These are phyloP conservation scores for Epinephelus coioides DNA, from an alignment of 2,797 vertebrate genomes.

Conservation along the genomic window DNA sequence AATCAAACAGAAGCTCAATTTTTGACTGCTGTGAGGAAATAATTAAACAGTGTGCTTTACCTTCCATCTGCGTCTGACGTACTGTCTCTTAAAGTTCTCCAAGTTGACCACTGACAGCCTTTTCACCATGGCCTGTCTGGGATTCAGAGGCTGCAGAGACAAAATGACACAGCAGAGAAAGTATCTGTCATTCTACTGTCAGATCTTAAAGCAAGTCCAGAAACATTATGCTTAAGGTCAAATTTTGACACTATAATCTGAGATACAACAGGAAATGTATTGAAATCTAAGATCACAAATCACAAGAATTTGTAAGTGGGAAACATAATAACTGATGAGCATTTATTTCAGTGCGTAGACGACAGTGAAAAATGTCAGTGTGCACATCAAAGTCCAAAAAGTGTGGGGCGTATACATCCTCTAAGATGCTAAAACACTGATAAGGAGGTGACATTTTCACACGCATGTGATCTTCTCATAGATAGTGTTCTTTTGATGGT, in stretches of 20 bases:
- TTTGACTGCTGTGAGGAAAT: background rate
- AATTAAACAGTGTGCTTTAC: constrained; percentile 74
- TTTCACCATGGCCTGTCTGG: constrained; percentile 92
- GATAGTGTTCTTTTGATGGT: constrained; percentile 15
- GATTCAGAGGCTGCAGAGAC: constrained; percentile 90
- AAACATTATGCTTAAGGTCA: background rate
- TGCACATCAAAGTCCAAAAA: constrained; percentile 6
- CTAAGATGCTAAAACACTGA: background rate
- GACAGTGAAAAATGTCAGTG: constrained; percentile 33
- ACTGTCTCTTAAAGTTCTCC: constrained; percentile 95
- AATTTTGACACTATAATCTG: background rate
- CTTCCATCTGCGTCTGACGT: constrained; percentile 95
- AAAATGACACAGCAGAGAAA: constrained; percentile 55
- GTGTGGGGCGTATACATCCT: background rate
- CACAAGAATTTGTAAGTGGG: background rate
- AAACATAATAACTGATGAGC: constrained; percentile 2
- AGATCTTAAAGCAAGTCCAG: background rate
- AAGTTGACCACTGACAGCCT: constrained; percentile 93
- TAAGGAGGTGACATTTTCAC: background rate
- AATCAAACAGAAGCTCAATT: background rate
- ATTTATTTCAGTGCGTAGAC: constrained; percentile 67
- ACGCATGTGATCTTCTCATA: constrained; percentile 36
- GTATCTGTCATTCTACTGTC: background rate
- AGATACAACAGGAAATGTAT: background rate
- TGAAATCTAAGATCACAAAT: background rate